Percentiles rank a stretch among this genome's conserved stretches.
Evolutionary conservation across 1,140 invertebrate species (phyloP).

Genomic region (Portunus trituberculatus): DNA sequence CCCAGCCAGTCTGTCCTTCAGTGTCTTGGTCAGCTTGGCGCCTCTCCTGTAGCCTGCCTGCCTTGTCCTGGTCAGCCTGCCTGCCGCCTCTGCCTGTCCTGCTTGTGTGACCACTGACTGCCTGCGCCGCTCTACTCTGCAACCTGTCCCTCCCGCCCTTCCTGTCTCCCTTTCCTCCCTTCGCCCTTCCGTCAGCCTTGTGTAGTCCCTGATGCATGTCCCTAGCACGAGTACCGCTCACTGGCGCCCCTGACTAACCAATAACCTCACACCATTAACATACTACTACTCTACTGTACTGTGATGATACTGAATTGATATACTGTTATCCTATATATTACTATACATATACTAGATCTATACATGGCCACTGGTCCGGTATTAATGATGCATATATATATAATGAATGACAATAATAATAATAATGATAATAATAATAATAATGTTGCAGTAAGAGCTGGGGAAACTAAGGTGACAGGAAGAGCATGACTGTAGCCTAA

Average conservation of each 20-base stretch:
- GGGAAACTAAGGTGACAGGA: slow-evolving; percentile 39
- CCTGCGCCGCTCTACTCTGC: not conserved
- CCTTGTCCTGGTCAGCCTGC: not conserved
- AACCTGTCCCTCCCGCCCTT: not conserved
- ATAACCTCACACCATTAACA: slow-evolving; percentile 2
- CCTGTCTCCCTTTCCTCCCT: slow-evolving; percentile 14
- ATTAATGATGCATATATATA: slow-evolving; percentile 38
- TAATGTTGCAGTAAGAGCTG: slow-evolving; percentile 27
- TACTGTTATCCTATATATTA: too few species aligned
- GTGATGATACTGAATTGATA: not conserved
- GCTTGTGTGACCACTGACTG: slow-evolving; percentile 28
- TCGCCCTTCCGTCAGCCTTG: not conserved
- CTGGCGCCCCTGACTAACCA: not conserved
- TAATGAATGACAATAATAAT: not conserved
- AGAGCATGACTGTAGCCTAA: slow-evolving; percentile 60
- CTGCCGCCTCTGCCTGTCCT: not conserved
- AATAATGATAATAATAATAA: slow-evolving; percentile 13
- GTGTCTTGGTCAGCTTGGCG: not conserved
- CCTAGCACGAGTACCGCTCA: not conserved
- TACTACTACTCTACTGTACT: not conserved
- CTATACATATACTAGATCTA: not conserved
- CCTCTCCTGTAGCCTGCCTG: not conserved
- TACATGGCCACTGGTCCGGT: slow-evolving; percentile 36
- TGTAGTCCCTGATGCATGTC: not conserved
- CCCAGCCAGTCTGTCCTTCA: slow-evolving; percentile 67